These are phyloP conservation scores for Tadarida brasiliensis DNA, from an alignment of 2,797 vertebrate genomes.

Conservation along the genomic window DNA sequence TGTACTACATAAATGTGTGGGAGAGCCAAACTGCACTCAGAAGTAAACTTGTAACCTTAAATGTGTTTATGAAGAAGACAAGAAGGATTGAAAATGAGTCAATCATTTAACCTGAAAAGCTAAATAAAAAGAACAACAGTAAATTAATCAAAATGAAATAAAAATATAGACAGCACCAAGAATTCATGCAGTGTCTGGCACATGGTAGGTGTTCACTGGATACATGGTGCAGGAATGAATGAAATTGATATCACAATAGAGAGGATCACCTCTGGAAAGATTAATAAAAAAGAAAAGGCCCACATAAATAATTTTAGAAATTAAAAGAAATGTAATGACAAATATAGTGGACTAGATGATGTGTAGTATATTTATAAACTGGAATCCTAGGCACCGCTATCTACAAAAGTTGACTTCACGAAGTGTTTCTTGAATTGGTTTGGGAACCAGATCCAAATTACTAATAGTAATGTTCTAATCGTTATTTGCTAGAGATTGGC, in stretches of 20 bases:
- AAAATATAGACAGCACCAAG: neutral
- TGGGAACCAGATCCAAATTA: neutral
- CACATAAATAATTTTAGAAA: neutral
- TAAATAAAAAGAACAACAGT: neutral
- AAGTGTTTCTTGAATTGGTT: constrained; percentile 2
- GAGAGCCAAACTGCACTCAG: neutral
- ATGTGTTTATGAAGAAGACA: neutral
- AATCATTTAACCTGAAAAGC: constrained; percentile 25
- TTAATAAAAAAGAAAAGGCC: neutral
- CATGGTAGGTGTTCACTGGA: neutral
- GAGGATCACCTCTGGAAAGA: neutral
- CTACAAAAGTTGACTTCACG: neutral
- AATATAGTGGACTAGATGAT: neutral
- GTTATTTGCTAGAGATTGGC: neutral
- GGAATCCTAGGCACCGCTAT: neutral
- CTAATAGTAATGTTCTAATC: neutral
- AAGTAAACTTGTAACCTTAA: neutral
- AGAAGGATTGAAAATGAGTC: constrained; percentile 5
- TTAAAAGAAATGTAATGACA: neutral
- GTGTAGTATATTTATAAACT: neutral
- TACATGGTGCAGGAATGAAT: neutral
- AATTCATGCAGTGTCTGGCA: neutral
- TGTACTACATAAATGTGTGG: neutral
- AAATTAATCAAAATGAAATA: neutral
- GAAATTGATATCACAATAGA: neutral